Base-by-base conservation (phyloP, 2,888 invertebrate genomes). In the Cremastobaeus sp. region DNA sequence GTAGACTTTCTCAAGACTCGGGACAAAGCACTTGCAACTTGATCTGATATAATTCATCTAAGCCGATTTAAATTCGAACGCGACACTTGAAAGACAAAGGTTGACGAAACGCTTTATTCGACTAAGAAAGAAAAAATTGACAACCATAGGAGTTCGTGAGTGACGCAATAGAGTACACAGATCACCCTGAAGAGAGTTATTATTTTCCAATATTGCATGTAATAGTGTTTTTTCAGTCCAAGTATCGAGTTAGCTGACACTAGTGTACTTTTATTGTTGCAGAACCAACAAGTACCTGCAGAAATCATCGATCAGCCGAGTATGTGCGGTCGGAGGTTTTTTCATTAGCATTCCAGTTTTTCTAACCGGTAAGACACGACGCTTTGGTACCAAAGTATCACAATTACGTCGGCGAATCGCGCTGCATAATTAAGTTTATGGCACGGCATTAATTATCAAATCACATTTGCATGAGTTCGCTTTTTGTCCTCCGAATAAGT, bases 281-380 rank as follows among this genome's bases (percentile, higher is more conserved):
- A 96, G 96, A 86, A 94, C 96, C 75, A 94, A 95, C 88, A 95
- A 96, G 89, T 97, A 96, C 89, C 90, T 97, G 86, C 94, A 95
- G 88, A 96, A 96, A 88, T 96, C 96, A 55, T 95, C 96, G 73
- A 92, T 95, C 77, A 96, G 96, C 74, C 91, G 97, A 79, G 94
- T 96, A 21, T 95, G 96, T 85, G 96, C 97, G 54, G 95, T 97
- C 76, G 95, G 95, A 81, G 97, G 96, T 76, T 97, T 97, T 89
- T 97, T 97, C 87, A 93, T 97, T 84, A 97, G 97, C 65, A 96
- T 97, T 89, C 97, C 97, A 78, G 94, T 96, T 79, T 96, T 97
- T 89, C 90, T 97, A 86, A 95, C 96, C 88, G 95, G 96, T 96
- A 89, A 89, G 89, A 84, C 60, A 35, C 55, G 34, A 25, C 14